Percentiles rank a stretch among this genome's conserved stretches.
phyloP scores from a whole-genome alignment of 2,888 invertebrate genomes.

The Priocnemis perturbator region DNA sequence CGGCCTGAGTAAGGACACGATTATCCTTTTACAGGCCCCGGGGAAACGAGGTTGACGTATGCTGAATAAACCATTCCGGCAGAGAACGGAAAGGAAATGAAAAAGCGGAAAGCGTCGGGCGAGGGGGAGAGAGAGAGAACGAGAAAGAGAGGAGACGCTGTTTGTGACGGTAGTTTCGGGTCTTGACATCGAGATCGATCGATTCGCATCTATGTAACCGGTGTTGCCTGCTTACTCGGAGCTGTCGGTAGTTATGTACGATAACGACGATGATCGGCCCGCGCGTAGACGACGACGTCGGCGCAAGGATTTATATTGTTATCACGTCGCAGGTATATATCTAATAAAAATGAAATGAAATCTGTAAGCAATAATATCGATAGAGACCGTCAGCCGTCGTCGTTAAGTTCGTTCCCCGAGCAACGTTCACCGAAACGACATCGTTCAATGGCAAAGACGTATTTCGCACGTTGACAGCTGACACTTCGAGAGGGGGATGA shows the following conservation, averaged over 20 bases:
- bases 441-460: not conserved
- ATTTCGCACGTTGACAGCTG: constrained; percentile 3
- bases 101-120: constrained; percentile 35
- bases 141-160: too few relatives aligned
- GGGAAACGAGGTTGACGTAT: constrained; percentile 60
- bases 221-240: too few relatives aligned
- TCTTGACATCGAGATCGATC: constrained; percentile 26
- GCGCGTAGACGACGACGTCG: not conserved
- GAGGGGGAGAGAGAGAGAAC: too few relatives aligned
- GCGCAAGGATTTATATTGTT: too few relatives aligned
- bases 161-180: not conserved
- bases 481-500: constrained; percentile 13
- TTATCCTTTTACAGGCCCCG: constrained; percentile 63
- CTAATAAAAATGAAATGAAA: too few relatives aligned
- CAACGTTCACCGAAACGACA: not conserved
- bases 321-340: too few relatives aligned
- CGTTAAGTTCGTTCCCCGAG: not conserved
- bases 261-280: too few relatives aligned
- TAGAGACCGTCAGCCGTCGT: too few relatives aligned
- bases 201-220: constrained; percentile 5
- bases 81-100: constrained; percentile 51
- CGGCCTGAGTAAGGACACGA: constrained; percentile 55
- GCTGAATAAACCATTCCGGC: constrained; percentile 61
- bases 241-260: too few relatives aligned
- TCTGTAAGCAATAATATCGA: too few relatives aligned